Evolutionary conservation across 2,113 vertebrate genomes (phyloP).

Genomic region (Alligator mississippiensis): DNA sequence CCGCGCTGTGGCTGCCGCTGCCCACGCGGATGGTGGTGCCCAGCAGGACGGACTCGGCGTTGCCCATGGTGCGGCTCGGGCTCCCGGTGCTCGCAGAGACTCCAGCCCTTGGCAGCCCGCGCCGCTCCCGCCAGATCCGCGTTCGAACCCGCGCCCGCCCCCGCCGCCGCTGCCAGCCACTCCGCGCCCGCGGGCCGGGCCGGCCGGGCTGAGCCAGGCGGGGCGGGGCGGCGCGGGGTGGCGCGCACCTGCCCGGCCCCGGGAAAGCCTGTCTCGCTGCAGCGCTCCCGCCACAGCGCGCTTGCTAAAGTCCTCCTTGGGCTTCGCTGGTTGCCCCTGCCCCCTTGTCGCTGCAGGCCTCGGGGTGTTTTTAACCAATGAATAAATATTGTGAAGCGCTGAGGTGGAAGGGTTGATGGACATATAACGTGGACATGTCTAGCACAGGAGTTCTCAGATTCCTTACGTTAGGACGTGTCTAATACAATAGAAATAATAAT

Average conservation of each 20-base stretch:
- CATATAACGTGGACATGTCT: no score
- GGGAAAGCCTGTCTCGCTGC: not conserved
- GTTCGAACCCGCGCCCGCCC: not conserved
- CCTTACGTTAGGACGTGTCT: no score
- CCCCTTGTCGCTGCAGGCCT: no score
- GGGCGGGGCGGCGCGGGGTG: fast-evolving
- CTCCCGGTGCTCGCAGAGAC: not conserved
- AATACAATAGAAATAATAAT: no score
- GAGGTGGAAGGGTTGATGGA: no score
- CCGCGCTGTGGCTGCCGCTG: not conserved
- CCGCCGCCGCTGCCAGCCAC: not conserved
- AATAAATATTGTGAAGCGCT: no score
- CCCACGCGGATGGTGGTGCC: not conserved
- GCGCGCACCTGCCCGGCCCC: constrained; percentile 31
- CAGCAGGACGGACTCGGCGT: constrained; percentile 51
- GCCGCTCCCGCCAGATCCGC: not conserved
- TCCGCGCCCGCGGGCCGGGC: no score
- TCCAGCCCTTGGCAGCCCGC: not conserved
- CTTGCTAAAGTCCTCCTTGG: no score
- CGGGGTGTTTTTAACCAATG: no score
- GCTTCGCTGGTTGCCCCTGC: no score
- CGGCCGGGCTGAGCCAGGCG: fast-evolving
- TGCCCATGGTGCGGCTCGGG: constrained; percentile 45
- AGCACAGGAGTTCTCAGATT: no score
- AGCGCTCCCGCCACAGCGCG: fast-evolving